Evolutionary conservation across 2,797 vertebrate species (phyloP).

Genomic region (Ctenosaura bakeri): DNA sequence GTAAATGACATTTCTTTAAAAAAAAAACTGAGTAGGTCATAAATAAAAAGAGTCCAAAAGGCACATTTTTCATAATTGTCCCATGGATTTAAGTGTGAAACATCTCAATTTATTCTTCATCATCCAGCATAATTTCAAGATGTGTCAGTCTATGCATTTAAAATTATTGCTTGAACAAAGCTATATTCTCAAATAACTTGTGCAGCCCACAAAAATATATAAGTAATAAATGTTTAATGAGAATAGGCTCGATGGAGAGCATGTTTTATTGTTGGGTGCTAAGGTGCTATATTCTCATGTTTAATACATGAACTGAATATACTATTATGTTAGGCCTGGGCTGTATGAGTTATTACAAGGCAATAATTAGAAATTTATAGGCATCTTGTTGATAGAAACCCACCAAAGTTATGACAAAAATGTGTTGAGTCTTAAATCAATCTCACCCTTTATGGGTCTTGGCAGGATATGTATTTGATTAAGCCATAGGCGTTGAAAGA

Average conservation of each 20-base stretch:
- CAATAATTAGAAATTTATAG: slow-evolving; percentile 51
- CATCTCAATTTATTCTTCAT: background rate
- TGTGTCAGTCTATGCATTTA: slow-evolving; percentile 26
- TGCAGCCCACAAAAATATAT: slow-evolving; percentile 33
- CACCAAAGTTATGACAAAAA: slow-evolving; percentile 37
- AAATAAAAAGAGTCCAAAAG: slow-evolving; percentile 19
- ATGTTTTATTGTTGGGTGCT: slow-evolving; percentile 14
- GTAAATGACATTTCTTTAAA: background rate
- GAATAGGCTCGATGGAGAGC: slow-evolving; percentile 23
- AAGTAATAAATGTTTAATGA: slow-evolving; percentile 45
- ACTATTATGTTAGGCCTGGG: background rate
- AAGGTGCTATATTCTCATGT: background rate
- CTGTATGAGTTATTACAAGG: slow-evolving; percentile 34
- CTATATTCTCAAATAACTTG: slow-evolving; percentile 31
- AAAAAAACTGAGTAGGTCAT: slow-evolving; percentile 18
- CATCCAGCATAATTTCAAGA: background rate
- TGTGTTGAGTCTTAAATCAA: slow-evolving; percentile 27
- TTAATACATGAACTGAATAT: slow-evolving; percentile 13
- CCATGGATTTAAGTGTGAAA: slow-evolving; percentile 40
- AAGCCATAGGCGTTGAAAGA: slow-evolving; percentile 42
- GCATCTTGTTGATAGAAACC: slow-evolving; percentile 32
- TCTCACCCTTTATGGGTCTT: slow-evolving; percentile 7
- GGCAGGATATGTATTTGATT: slow-evolving; percentile 50
- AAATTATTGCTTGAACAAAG: background rate
- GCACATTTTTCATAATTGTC: slow-evolving; percentile 42